Evolutionary conservation across 2,888 invertebrate genomes (phyloP).

Genomic region (Cryptus viduatorius): DNA sequence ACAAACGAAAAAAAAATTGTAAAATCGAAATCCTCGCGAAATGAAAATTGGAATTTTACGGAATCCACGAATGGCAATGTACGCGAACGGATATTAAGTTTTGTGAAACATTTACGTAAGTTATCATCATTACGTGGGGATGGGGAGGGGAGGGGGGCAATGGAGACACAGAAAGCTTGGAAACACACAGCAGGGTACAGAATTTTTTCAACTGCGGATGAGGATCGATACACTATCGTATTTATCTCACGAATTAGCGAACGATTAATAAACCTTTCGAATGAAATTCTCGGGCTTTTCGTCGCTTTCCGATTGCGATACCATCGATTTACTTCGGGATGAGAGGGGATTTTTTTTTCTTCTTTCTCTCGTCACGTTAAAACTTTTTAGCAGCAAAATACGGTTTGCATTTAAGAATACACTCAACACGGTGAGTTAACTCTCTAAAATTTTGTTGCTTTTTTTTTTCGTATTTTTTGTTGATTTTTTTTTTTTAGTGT

Average conservation of each 20-base stretch:
- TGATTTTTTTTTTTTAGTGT: background rate
- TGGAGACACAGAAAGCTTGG: constrained; percentile 64
- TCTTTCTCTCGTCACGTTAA: constrained; percentile 1
- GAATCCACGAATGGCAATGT: constrained; percentile 21
- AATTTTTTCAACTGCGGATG: constrained; percentile 57
- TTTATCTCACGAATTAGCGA: constrained; percentile 30
- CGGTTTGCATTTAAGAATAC: constrained; percentile 31
- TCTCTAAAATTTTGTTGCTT: background rate
- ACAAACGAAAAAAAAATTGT: constrained; percentile 1
- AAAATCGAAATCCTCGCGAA: constrained; percentile 2
- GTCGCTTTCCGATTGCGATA: constrained; percentile 18
- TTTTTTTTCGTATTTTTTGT: background rate
- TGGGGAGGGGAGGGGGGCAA: background rate
- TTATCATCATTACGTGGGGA: constrained; percentile 12
- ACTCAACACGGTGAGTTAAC: background rate
- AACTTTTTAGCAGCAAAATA: constrained; percentile 8
- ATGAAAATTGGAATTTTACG: constrained; percentile 6
- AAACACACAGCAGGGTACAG: constrained; percentile 68
- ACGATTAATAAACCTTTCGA: constrained; percentile 16
- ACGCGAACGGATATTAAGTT: constrained; percentile 36
- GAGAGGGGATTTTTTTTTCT: background rate
- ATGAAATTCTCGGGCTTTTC: background rate
- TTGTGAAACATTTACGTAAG: constrained; percentile 41
- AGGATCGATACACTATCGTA: constrained; percentile 46
- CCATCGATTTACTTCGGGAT: constrained; percentile 4